Evolutionary conservation across 2,113 vertebrate genomes (phyloP).

Genomic region (Lutjanus erythropterus): DNA sequence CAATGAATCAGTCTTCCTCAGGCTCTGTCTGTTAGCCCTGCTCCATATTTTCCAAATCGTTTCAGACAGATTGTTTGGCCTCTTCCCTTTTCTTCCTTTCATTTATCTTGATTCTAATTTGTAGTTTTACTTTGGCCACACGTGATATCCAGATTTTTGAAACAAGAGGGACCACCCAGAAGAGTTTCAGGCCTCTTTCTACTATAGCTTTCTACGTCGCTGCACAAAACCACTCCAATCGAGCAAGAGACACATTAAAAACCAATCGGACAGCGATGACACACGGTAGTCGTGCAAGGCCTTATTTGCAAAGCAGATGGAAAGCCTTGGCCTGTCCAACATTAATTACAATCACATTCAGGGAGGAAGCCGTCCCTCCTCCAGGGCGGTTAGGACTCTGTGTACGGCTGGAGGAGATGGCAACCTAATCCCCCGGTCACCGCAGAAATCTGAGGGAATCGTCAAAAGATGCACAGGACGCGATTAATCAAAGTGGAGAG

Average conservation of each 20-base stretch:
- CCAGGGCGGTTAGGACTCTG: slow-evolving; percentile 75
- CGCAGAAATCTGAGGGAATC: slow-evolving; percentile 76
- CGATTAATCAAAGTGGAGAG: slow-evolving; percentile 78
- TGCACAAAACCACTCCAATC: slow-evolving; percentile 42
- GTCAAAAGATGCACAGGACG: slow-evolving; percentile 81
- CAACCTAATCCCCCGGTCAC: slow-evolving; percentile 80
- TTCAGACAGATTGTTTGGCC: slow-evolving; percentile 66
- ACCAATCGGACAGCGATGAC: slow-evolving; percentile 75
- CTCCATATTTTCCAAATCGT: slow-evolving; percentile 44
- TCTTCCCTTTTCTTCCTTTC: slow-evolving; percentile 57
- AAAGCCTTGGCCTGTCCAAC: slow-evolving; percentile 79
- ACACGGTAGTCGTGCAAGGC: slow-evolving; percentile 78
- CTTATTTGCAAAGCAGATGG: slow-evolving; percentile 85
- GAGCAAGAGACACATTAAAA: slow-evolving; percentile 76
- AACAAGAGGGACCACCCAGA: slow-evolving; percentile 78
- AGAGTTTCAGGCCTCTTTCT: slow-evolving; percentile 51
- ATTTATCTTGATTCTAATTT: slow-evolving; percentile 76
- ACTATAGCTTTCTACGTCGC: slow-evolving; percentile 18
- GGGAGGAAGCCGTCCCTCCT: slow-evolving; percentile 80
- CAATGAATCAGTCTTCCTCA: not conserved
- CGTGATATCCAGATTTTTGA: slow-evolving; percentile 75
- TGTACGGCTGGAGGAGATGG: slow-evolving; percentile 81
- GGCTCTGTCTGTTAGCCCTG: slow-evolving; percentile 21
- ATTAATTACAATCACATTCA: slow-evolving; percentile 86
- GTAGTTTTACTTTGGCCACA: slow-evolving; percentile 70